Evolutionary conservation across 2,888 invertebrate species (phyloP), one percentile per base, ranked within the genome.

Genomic region (Lissonota sp.): DNA sequence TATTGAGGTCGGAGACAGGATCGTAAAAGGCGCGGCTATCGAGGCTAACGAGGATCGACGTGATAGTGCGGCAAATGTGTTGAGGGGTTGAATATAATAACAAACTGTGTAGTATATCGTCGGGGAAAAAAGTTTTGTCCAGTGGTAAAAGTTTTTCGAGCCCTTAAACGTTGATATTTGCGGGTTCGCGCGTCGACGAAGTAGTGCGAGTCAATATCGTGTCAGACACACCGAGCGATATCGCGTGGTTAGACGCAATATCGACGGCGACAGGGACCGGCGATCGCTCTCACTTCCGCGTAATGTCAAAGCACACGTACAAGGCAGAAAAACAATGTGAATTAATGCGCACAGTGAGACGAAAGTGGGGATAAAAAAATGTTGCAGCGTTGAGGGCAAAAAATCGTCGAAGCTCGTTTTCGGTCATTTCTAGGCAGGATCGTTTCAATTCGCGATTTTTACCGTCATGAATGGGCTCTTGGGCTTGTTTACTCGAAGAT

Each of bases 211-310:
- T 26, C 26, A 26, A 26, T 26, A 26, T 26, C 26, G 26, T 26
- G 26, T 26, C 26, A 26, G 26, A 26, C 26, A 26, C 26, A 26
- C 3, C 3, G 26, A 26, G n/a, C n/a, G 37, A 44, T 44, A 49
- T 77, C 77, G 80, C 77, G 76, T 73, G 76, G 80, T 77, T 51
- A 44, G 49, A 10, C 40, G 44, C 60, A 70, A 57, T 72, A 26
- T 73, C 58, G 26, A 26, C 26, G 12, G 55, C 49, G 26, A 60
- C 62, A 63, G 7, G 12, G 53, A 71, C 42, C 39, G 58, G 66
- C 62, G 51, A 39, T 60, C 26, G 26, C 26, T 26, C 26, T 26
- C 26, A 26, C 71, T 51, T n/a, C 46, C 49, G 49, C 51, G 6
- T 8, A 40, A n/a, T 46, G 46, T 55, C 6, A 46, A 73, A 57